These are phyloP conservation scores for Beris chalybata DNA, from an alignment of 2,888 invertebrate genomes.

Conservation along the genomic window DNA sequence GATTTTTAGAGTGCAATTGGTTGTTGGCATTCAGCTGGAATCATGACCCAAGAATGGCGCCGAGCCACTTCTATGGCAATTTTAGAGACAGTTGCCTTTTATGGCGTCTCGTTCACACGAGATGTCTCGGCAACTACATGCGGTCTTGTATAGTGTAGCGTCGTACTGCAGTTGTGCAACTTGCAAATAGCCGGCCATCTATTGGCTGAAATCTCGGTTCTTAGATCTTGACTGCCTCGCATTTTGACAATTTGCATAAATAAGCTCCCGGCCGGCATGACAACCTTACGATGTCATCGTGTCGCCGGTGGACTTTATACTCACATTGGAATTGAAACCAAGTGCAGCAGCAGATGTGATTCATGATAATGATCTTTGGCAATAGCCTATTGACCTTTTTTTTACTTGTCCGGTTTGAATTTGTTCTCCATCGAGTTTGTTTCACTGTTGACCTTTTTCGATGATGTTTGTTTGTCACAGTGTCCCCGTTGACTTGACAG, in stretches of 20 bases:
- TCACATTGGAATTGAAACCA: not conserved
- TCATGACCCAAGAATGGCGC: slow-evolving; percentile 26
- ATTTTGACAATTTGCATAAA: slow-evolving; percentile 22
- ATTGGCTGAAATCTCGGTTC: slow-evolving; percentile 3
- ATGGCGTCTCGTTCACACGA: slow-evolving; percentile 7
- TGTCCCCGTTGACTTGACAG: too few relatives aligned
- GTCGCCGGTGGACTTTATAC: not conserved
- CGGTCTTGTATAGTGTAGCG: not conserved
- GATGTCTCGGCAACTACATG: not conserved
- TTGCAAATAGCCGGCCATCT: not conserved
- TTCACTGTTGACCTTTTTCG: too few relatives aligned
- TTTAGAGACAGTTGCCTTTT: slow-evolving; percentile 10
- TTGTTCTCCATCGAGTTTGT: too few relatives aligned
- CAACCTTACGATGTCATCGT: slow-evolving; percentile 17
- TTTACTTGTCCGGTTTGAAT: not conserved
- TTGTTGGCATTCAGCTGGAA: slow-evolving; percentile 16
- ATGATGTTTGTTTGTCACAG: too few relatives aligned
- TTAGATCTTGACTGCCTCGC: slow-evolving; percentile 11
- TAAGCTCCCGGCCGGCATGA: slow-evolving; percentile 1
- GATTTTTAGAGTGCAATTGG: too few relatives aligned
- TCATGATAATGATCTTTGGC: slow-evolving; percentile 15
- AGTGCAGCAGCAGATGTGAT: slow-evolving; percentile 2
- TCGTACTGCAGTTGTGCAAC: slow-evolving; percentile 18
- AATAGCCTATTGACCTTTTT: slow-evolving; percentile 17
- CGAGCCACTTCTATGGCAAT: slow-evolving; percentile 19